Base-by-base conservation (phyloP, 2,888 invertebrate genomes). In the Phyllotreta cruciferae region DNA sequence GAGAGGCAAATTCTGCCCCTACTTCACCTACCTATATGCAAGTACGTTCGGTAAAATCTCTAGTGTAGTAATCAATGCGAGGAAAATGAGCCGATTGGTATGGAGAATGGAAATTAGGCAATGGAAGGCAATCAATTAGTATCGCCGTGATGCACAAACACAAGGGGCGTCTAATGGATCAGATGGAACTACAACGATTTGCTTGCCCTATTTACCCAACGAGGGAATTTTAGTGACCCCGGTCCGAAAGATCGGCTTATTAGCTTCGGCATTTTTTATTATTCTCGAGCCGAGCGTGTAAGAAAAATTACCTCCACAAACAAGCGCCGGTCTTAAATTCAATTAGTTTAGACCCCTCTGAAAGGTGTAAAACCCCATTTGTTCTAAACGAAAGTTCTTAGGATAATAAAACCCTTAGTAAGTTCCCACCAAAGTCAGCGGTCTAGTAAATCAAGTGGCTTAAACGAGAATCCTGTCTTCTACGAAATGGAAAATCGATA, bases 121-220 rank as follows among this genome's bases (percentile, higher is more conserved):
- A 72, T 75, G 70, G 75, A 73, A 76, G 72, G 74, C 74, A 75
- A 76, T 77, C 78, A 80, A 80, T 80, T 81, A 80, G 78, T 78
- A 79, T 80, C 76, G 75, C 77, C 80, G 79, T 80, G 78, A 78
- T 78, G 78, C 78, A 77, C 80, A 81, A 80, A 80, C 81, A 80
- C 78, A 77, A 77, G 77, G 79, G 75, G 77, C 77, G 81, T 80
- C 79, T 82, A 83, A 83, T 82, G 82, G 82, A 80, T 80, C 81
- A 80, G 82, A 83, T 82, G 81, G 82, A 80, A 81, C 83, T 80
- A 78, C 79, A 79, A 82, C 84, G 84, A 86, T 84, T 85, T 83
- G 81, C 82, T 83, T 83, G 78, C 76, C 73, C 71, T 78, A 78
- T 81, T 78, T 78, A 76, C 77, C 74, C 66, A 74, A 71, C 13